These are phyloP conservation scores for Dione juno DNA, from an alignment of 2,888 invertebrate genomes.

Conservation along the genomic window DNA sequence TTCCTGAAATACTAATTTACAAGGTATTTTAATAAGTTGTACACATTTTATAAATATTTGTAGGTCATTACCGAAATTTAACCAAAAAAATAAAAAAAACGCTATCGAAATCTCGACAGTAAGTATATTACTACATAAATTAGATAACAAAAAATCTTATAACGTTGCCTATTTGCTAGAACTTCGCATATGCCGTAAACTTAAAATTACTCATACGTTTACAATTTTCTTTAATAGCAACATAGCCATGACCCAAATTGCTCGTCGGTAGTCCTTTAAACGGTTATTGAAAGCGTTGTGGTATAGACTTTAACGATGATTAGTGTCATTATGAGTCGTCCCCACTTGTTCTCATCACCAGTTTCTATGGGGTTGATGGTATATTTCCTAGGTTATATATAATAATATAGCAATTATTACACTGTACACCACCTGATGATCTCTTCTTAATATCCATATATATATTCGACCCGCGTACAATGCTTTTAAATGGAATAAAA, in stretches of 20 bases:
- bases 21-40: no score
- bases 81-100: no score
- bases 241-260: slow-evolving; percentile 46
- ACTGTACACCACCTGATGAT: no score
- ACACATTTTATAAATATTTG: no score
- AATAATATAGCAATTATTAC: no score
- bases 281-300: slow-evolving; percentile 41
- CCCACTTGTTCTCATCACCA: slow-evolving; percentile 9
- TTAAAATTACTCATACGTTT: slow-evolving; percentile 26
- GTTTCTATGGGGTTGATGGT: slow-evolving; percentile 1
- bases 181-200: background rate
- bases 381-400: background rate
- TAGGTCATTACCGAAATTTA: no score
- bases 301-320: slow-evolving; percentile 44
- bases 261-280: slow-evolving; percentile 44
- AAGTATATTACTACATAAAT: background rate
- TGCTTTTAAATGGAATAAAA: background rate
- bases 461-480: no score
- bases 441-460: no score
- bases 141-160: background rate
- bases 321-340: slow-evolving; percentile 43
- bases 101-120: no score
- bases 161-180: background rate
- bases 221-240: slow-evolving; percentile 39
- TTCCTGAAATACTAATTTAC: no score